Base-by-base conservation (phyloP, 2,888 invertebrate genomes). In the Eilema depressum region DNA sequence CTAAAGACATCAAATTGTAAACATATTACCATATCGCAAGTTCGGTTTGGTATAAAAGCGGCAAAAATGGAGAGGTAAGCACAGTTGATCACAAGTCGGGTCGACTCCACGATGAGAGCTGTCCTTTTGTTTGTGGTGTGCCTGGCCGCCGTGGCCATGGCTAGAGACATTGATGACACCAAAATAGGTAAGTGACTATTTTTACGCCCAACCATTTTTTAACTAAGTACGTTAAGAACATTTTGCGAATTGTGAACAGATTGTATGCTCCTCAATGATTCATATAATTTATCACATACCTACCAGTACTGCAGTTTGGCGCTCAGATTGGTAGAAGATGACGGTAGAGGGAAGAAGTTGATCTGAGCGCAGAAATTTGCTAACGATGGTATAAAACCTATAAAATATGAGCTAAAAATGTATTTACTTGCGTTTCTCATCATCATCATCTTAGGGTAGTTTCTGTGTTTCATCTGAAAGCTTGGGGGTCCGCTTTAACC, bases 61-160 rank as follows among this genome's bases (percentile, higher is more conserved):
- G 72, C 47, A 47, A 77, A 37, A 23, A 53, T 23, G 5, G 56
- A n/a, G 30, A 62, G 28, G 59, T 23, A 70, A 74, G 77, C 77
- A 92, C 93, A 93, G 92, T 93, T 90, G 85, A 81, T 81, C 86
- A 87, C 85, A 74, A 78, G 82, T 68, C 78, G 86, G 83, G 87
- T 86, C 81, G 75, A 85, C 89, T 89, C 88, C 89, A 92, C 79
- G 82, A 94, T 94, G 94, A 93, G 86, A 88, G 88, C 87, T 78
- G 80, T 89, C 67, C 80, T 89, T 69, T 76, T 91, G 78, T 76
- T 93, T 68, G 77, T 91, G 20, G 80, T 92, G 70, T 91, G 92
- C 88, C 86, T 94, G 77, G 91, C 90, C 86, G 90, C 90, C 60
- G 68, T 88, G 83, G 91, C 92, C 83, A 79, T 89, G 85, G 94